Evolutionary conservation across 2,797 vertebrate species (phyloP), one percentile per base, ranked within the genome.

Genomic region (Botia almorhae): DNA sequence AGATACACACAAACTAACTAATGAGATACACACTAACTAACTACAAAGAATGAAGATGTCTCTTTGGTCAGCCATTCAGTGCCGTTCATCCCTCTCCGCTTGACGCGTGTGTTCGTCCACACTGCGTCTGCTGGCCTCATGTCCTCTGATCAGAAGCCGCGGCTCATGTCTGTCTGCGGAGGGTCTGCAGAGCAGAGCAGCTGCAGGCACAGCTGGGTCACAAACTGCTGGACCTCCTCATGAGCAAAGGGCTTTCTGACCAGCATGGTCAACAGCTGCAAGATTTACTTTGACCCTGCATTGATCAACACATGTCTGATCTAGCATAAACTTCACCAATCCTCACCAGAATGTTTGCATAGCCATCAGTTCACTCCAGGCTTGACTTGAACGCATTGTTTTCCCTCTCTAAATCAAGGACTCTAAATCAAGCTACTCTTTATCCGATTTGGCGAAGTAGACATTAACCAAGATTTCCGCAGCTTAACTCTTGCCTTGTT

Each of bases 191-290:
- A 90, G 92, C 89, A 90, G 88, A 87, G 64, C 92, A 92, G 91
- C 93, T 92, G 92, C 90, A 93, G 61, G 83, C 91, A 90, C 93
- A 93, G 93, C 93, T 93, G 93, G 91, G 85, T 76, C 64, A 43
- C 83, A 81, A 75, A 86, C 85, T 89, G 89, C 90, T 90, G 92
- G 91, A 90, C 79, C 87, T 88, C 86, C 81, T 84, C 84, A 63
- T 76, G 86, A 87, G 90, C 89, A 88, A 90, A 92, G 89, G 89
- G 88, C 87, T 89, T 84, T 85, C 88, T 90, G 86, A 88, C 84
- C 65, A 51, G 58, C 84, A 77, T 77, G 82, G 88, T 88, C 86
- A 91, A 93, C 93, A 94, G 93, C 93, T 93, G 93, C 89, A 82
- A 83, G 71, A 84, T 82, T 84, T 82, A 70, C 75, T 67, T 73